Base-by-base conservation (phyloP, 2,113 vertebrate species). In the Muntiacus reevesi region DNA sequence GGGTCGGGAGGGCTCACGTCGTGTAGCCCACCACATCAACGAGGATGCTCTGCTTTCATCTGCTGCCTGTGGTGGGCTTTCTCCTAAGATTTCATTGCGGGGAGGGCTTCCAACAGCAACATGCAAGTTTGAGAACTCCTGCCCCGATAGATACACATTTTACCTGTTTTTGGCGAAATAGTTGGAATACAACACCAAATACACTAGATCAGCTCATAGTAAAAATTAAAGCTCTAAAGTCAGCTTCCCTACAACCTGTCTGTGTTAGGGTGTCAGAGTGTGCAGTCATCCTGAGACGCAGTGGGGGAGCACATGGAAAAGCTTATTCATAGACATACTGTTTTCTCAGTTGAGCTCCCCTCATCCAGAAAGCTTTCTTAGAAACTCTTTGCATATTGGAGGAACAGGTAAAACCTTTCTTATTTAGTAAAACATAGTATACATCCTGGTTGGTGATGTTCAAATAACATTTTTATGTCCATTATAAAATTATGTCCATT, bases 11-110 rank as follows among this genome's bases (percentile, higher is more conserved):
- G 88, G n/a, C 27, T 78, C 11, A 36, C 13, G 2, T 30, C 60
- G 64, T 23, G 8, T 13, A 5, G 13, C 33, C 57, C 6, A 2
- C 57, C 28, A 12, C 8, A 7, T 67, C 93, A 76, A 1, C 79
- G 13, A 10, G 6, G 27, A 5, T 5, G 16, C 21, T 30, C 15
- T 19, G 25, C 81, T 57, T 30, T 74, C 11, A 12, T 57, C n/a
- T n/a, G 1, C 60, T 30, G 7, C 7, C 3, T 2, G 0, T 11
- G 0, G 0, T 19, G 30, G 50, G 40, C 71, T 40, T 79, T 57
- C 55, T 33, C 78, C 28, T 30, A 43, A 45, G 57, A 47, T 16
- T 43, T 62, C 76, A 40, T 4, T 5, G 21, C 4, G 57, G 50
- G 60, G 3, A 5, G 30, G 54, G 50, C 5, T 27, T 67, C 59